Evolutionary conservation across 1,140 invertebrate species (phyloP), one percentile per base, ranked within the genome.

Genomic region (Stenopsyche tienmushanensis): DNA sequence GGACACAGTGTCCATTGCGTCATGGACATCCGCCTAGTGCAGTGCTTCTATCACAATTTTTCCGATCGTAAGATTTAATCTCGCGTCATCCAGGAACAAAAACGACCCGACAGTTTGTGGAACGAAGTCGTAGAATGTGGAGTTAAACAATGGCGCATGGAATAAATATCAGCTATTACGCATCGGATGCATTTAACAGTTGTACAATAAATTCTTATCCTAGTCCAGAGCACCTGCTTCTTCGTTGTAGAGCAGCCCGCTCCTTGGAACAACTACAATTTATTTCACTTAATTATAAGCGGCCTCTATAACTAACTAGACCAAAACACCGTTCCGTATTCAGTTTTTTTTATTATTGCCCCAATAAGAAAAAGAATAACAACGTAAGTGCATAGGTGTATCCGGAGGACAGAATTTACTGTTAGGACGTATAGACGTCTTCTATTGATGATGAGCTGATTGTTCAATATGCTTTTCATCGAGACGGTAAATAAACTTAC

Each of bases 241-340:
- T n/a, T 54, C 39, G 1, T 20, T n/a, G 20, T 49, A 25, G 29
- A 34, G 5, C 29, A 34, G 29, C n/a, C 20, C 34, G 26, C 57
- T 59, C 57, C 21, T 41, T 41, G 26, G 13, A 59, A 15, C 57
- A 17, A 47, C 44, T 57, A 60, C 64, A 66, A 66, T 66, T 66
- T 66, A 66, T 66, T 66, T 60, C 49, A 60, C 64, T 66, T 66
- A 66, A 66, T 66, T 66, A 66, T 60, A 53, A 60, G 64, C 64
- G 55, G 53, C 5, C 42, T 49, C 23, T 55, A n/a, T n/a, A n/a
- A 66, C 64, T 62, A 66, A 66, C 64, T 66, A 66, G 64, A 66
- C 64, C 64, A 66, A 59, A 66, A 66, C 64, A 66, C 64, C 64
- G 64, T 66, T 66, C 64, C 41, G 39, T 34, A 60, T 59, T 55